Base-by-base conservation (phyloP, 2,888 invertebrate species). In the Ormyrus thymus region DNA sequence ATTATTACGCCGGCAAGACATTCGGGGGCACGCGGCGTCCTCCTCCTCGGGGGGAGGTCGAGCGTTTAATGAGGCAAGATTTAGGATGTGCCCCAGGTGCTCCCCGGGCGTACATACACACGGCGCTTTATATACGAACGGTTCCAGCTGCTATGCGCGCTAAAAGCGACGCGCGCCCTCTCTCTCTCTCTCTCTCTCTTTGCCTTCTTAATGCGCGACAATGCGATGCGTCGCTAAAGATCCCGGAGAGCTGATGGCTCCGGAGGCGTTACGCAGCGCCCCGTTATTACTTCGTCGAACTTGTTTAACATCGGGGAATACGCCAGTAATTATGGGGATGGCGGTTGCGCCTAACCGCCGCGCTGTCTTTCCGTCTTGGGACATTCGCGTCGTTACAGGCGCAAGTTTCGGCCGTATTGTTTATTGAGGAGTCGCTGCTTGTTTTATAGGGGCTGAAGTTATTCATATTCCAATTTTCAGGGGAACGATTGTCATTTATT, bases 81-180 rank as follows among this genome's bases (percentile, higher is more conserved):
- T 87, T 86, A 86, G 83, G 83, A 83, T 82, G 84, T 81, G 86
- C 83, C 86, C 83, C 87, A 87, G 87, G 86, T 87, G 87, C 76
- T 29, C 78, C 66, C 65, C 70, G 68, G 81, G 58, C 78, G 65
- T 80, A 75, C 45, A 56, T 62, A 58, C 43, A 51, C 50, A 73
- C 64, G 73, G 56, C 51, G n/a, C 45, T 29, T 29, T 29, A 29
- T 29, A 29, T 29, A 29, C 3, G 29, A 29, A 29, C 29, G 29
- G 29, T 4, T 29, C 29, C 29, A 29, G 29, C 29, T 56, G 13
- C 13, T 7, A 13, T 11, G 48, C 50, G 9, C 9, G 43, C 29
- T 11, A 58, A 29, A 70, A 70, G 58, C 13, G 4, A 29, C 4
- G 29, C 4, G 11, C 70, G 15, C 43, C 29, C 29, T 29, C 29